Base-by-base conservation (phyloP, 2,797 vertebrate genomes). In the Leuciscus waleckii region DNA sequence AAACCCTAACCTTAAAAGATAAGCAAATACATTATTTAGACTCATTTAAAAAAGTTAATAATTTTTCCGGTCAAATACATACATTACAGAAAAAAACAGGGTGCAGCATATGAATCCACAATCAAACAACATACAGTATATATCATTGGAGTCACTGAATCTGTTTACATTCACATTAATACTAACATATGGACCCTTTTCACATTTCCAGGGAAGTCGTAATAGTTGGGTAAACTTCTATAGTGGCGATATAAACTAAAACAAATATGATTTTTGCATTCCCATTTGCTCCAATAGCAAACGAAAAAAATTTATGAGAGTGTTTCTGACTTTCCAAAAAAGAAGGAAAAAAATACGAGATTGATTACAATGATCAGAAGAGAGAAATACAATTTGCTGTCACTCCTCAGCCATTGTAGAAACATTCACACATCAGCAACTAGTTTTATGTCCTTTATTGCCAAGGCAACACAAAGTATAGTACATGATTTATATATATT, bases 111-210 rank as follows among this genome's bases (percentile, higher is more conserved):
- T 81, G 19, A 68, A 54, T 69, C 7, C 35, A 69, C 46, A 69
- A 21, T 54, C 37, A 81, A 56, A 35, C 21, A 17, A 41, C 35
- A 58, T 80, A 39, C 16, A 69, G 7, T 54, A 37, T 68, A n/a
- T 51, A 32, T 54, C 51, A 39, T 21, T 11, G 26, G 68, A 6
- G 17, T 61, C n/a, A 61, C 3, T 43, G 51, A 71, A 56, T 21
- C 16, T 2, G 32, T 54, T 51, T n/a, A 41, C 65, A 78, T 77
- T 56, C 46, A 29, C 77, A 67, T 46, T 26, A 39, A 75, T 49
- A 63, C 54, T 35, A 37, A 69, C 46, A 63, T 39, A 69, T 80
- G 79, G 23, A 58, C 21, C 75, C 54, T 77, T 77, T 77, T 39
- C 75, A 58, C 54, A 26, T 58, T 35, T 19, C 29, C 63, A 19